Percentiles rank a stretch among this genome's conserved stretches.
phyloP scores from a whole-genome alignment of 1,140 invertebrate genomes.

The Oncopeltus fasciatus region DNA sequence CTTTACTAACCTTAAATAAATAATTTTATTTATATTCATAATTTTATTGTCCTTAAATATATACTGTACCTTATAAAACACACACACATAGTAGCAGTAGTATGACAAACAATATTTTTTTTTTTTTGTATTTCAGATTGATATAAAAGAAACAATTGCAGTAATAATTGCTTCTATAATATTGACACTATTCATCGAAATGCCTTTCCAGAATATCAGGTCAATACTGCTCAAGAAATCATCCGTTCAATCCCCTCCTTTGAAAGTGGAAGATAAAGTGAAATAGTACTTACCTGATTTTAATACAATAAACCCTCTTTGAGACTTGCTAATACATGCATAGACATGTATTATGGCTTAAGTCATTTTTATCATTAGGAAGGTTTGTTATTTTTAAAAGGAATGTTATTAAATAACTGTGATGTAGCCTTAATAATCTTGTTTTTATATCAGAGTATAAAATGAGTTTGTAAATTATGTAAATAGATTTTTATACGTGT shows the following conservation, averaged over 20 bases:
- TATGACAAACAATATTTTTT: no score
- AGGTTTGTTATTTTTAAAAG: not conserved
- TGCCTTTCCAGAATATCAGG: slow-evolving; percentile 29
- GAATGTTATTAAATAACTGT: not conserved
- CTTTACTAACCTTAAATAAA: no score
- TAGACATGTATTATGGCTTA: no score
- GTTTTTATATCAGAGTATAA: not conserved
- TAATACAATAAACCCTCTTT: no score
- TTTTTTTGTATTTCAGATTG: slow-evolving; percentile 33
- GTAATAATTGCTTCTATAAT: slow-evolving; percentile 30
- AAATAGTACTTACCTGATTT: not conserved
- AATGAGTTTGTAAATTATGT: no score
- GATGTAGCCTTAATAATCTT: not conserved
- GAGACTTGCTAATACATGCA: no score
- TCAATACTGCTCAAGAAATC: slow-evolving; percentile 19
- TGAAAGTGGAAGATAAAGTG: not conserved
- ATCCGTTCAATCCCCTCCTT: not conserved
- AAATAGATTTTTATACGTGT: no score
- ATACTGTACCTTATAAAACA: no score
- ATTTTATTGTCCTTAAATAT: no score
- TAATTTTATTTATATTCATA: no score
- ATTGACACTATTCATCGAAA: slow-evolving; percentile 30
- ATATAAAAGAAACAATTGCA: slow-evolving; percentile 38
- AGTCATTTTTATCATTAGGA: not conserved
- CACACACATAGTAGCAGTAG: no score